Base-by-base conservation (phyloP, 92 coral and sea anemone species). In the Palythoa caribaeorum region DNA sequence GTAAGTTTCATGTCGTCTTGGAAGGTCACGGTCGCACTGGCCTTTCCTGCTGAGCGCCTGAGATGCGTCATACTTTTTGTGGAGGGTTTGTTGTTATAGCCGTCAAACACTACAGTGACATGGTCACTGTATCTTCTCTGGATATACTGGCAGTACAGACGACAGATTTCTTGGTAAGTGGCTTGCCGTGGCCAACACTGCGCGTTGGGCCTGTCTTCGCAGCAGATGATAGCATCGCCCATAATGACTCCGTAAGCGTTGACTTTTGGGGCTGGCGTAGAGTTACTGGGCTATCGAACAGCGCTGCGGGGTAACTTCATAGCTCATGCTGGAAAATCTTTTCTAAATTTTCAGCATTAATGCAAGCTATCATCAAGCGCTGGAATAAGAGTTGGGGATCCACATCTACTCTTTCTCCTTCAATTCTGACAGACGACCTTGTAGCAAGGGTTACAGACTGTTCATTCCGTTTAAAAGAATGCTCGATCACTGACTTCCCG, bases 261-360 rank as follows among this genome's bases (percentile, higher is more conserved):
- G 83, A 39, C 28, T 63, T 90, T 79, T 78, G 77, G 5, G 89
- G 80, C 59, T 78, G 87, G 52, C 47, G 69, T 14, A 73, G 77
- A 39, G 73, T 72, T 5, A 85, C 39, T 47, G 89, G 73, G 35
- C 83, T 76, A 66, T 86, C 92, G 37, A 90, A 90, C 0, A 90
- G 83, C 52, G 92, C 86, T 13, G 90, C 72, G 0, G 90, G 83
- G 35, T 85, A 78, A 65, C 90, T 78, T 68, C 90, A 86, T 16
- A 91, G 89, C 39, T 91, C 84, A 51, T 76, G 28, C 28, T 28
- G 28, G 28, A 28, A 28, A 28, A 28, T 28, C 28, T 28, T 28
- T 28, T 28, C 28, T 28, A 28, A 28, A 28, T 28, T 28, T 28
- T 28, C 28, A 28, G 28, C 28, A 28, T 28, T 28, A 28, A 28